phyloP scores from a whole-genome alignment of 2,113 vertebrate species.

The Hipposideros armiger region DNA sequence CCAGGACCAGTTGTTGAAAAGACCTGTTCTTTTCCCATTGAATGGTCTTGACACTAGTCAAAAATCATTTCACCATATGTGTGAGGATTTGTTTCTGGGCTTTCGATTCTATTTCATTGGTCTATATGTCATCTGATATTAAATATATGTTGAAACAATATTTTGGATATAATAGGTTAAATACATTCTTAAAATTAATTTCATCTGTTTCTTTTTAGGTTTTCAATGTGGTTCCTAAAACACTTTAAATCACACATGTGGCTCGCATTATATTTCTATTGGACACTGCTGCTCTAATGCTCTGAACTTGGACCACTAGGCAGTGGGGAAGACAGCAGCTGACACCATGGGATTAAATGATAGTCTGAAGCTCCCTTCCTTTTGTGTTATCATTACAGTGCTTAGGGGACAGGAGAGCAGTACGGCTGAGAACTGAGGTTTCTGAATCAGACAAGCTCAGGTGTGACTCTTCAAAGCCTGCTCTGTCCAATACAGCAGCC shows the following conservation, averaged over 20 bases:
- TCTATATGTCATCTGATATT: conserved; percentile 29
- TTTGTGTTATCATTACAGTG: background rate
- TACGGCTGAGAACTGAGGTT: background rate
- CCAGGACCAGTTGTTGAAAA: background rate
- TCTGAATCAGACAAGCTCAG: background rate
- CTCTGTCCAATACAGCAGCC: background rate
- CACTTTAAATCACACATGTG: conserved; percentile 18
- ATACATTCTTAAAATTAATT: conserved; percentile 50
- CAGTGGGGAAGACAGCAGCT: background rate
- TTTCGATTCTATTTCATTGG: background rate
- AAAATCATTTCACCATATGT: conserved; percentile 26
- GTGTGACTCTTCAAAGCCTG: background rate
- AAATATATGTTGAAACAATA: conserved; percentile 22
- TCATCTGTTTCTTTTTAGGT: conserved; percentile 3
- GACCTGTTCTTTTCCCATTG: background rate
- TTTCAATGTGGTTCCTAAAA: background rate
- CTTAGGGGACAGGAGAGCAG: background rate
- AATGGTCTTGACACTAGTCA: conserved; percentile 11
- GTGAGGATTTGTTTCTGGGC: background rate
- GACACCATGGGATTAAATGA: background rate
- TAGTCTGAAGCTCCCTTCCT: background rate
- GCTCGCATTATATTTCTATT: background rate
- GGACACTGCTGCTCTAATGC: background rate
- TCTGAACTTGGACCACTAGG: background rate
- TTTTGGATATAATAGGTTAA: conserved; percentile 39